These are phyloP conservation scores for Chironomus riparius DNA, from an alignment of 2,888 invertebrate genomes.

Conservation along the genomic window DNA sequence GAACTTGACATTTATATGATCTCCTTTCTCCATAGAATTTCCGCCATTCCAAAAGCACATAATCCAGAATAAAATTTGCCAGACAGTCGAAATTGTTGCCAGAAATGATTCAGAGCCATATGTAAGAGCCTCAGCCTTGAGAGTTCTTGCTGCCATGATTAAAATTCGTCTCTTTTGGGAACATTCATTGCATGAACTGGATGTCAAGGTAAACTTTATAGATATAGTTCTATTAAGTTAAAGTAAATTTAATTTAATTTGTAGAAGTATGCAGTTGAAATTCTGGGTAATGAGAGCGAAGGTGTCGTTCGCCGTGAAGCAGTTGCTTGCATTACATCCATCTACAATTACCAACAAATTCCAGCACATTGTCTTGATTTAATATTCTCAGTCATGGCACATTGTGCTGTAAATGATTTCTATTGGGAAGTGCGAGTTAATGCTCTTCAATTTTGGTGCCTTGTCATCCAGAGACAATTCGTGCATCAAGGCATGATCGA, in stretches of 20 bases:
- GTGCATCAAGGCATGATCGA: slow-evolving; percentile 77
- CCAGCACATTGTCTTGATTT: slow-evolving; percentile 45
- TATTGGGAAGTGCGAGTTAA: slow-evolving; percentile 75
- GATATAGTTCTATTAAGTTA: no score
- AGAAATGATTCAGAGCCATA: slow-evolving; percentile 62
- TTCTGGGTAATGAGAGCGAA: slow-evolving; percentile 59
- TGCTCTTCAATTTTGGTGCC: slow-evolving; percentile 62
- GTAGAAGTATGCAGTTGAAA: slow-evolving; percentile 46
- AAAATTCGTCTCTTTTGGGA: slow-evolving; percentile 60
- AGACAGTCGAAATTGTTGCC: slow-evolving; percentile 55
- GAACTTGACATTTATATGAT: no score
- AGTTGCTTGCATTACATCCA: slow-evolving; percentile 53
- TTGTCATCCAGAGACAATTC: slow-evolving; percentile 54
- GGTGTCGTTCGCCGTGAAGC: slow-evolving; percentile 70
- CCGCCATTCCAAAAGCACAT: slow-evolving; percentile 67
- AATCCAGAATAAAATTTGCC: slow-evolving; percentile 53
- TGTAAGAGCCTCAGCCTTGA: slow-evolving; percentile 65
- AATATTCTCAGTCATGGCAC: slow-evolving; percentile 56
- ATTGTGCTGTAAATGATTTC: slow-evolving; percentile 59
- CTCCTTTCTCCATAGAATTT: slow-evolving; percentile 49
- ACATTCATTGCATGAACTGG: slow-evolving; percentile 47
- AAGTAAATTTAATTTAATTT: slow-evolving; percentile 27
- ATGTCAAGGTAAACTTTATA: slow-evolving; percentile 49
- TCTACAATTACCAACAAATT: slow-evolving; percentile 57
- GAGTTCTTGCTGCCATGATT: slow-evolving; percentile 59